A percentile compares a stretch with the other conserved stretches of the same genome.
Evolutionary conservation across 1,140 invertebrate species (phyloP).

Genomic region (Delia radicum): DNA sequence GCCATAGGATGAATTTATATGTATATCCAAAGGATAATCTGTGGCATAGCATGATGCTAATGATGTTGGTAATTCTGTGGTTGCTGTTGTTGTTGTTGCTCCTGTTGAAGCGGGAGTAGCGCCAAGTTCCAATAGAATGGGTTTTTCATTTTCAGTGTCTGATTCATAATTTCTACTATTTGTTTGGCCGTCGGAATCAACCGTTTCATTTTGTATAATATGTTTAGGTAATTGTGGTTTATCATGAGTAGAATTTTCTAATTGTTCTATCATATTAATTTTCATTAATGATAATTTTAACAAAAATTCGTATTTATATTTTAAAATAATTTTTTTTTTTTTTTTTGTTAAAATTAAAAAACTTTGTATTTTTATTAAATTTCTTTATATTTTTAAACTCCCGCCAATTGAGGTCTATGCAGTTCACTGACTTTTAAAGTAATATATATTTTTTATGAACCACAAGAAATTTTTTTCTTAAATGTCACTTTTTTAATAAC

Average conservation of each 20-base stretch:
- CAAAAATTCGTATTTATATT: too few relatives aligned
- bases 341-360: not conserved
- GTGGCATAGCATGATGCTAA: conserved; percentile 23
- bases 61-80: not conserved
- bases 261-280: not conserved
- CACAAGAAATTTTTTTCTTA: too few relatives aligned
- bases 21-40: conserved; percentile 31
- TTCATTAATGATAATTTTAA: too few relatives aligned
- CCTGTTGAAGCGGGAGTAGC: not conserved
- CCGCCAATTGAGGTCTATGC: not conserved
- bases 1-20: conserved; percentile 1
- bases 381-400: not conserved
- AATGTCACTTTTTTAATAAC: too few relatives aligned
- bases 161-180: conserved; percentile 25
- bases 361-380: not conserved
- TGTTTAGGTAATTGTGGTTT: not conserved
- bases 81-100: not conserved
- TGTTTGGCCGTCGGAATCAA: conserved; percentile 17
- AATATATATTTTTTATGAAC: too few relatives aligned
- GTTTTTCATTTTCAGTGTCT: conserved; percentile 41
- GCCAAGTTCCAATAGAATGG: conserved; percentile 45
- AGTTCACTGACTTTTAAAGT: not conserved
- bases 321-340: not conserved
- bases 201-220: not conserved
- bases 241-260: not conserved